These are phyloP conservation scores for Dasyurus viverrinus DNA, from an alignment of 2,113 vertebrate species.

Conservation along the genomic window DNA sequence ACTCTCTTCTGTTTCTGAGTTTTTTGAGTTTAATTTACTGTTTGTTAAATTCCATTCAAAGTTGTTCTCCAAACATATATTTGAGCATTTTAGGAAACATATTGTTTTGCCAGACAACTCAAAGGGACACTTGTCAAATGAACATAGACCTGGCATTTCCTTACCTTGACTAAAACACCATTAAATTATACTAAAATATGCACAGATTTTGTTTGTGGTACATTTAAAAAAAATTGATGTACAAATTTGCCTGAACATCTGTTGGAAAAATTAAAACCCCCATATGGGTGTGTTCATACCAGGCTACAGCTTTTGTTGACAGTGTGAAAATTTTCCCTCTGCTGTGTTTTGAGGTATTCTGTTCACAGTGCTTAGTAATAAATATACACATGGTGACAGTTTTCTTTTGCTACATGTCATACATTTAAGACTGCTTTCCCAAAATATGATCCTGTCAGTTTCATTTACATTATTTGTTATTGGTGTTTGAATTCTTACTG, in stretches of 20 bases:
- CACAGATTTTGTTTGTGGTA: not conserved
- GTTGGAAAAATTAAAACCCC: not conserved
- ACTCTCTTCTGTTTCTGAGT: not conserved
- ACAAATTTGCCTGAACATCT: not conserved
- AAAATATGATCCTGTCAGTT: not conserved
- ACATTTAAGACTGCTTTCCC: not conserved
- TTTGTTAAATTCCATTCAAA: not conserved
- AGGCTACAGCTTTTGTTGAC: not conserved
- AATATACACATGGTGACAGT: not conserved
- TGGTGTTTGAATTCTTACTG: not conserved
- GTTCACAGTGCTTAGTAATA: not conserved
- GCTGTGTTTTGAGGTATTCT: slow-evolving; percentile 5
- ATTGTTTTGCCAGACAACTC: not conserved
- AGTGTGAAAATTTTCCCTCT: not conserved
- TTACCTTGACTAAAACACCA: not conserved
- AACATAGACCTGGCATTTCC: not conserved
- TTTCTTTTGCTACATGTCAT: not conserved
- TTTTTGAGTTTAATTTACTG: not conserved
- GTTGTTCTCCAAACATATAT: not conserved
- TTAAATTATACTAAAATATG: not conserved
- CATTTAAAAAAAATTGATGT: not conserved
- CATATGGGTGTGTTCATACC: not conserved
- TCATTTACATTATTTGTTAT: not conserved
- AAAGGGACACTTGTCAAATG: not conserved
- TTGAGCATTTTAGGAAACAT: not conserved